A percentile compares a stretch with the other conserved stretches of the same genome.
These are phyloP conservation scores for Macquaria australasica DNA, from an alignment of 2,113 vertebrate genomes.

Conservation along the genomic window DNA sequence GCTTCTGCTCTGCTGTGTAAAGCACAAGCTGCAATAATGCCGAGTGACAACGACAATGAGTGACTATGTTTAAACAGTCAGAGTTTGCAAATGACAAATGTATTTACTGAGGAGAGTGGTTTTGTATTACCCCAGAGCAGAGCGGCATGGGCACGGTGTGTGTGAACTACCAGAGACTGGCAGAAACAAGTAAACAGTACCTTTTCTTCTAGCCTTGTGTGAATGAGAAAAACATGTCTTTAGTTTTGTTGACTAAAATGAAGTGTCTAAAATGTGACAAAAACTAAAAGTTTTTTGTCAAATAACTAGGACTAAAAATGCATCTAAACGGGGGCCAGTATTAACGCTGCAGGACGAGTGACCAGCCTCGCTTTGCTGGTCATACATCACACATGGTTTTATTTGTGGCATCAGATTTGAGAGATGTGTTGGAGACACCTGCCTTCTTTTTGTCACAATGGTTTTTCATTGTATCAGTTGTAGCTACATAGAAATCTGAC, in stretches of 20 bases:
- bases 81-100: neutral
- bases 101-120: neutral
- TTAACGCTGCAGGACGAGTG: neutral
- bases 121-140: neutral
- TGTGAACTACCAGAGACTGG: neutral
- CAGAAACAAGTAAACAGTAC: no score
- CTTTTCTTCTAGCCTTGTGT: no score
- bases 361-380: conserved; percentile 6
- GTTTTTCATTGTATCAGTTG: conserved; percentile 36
- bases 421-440: neutral
- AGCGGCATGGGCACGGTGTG: no score
- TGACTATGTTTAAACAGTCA: neutral
- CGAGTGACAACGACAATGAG: no score
- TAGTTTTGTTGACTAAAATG: no score
- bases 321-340: neutral
- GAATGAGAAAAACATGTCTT: no score
- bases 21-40: neutral
- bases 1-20: neutral
- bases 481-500: conserved; percentile 19
- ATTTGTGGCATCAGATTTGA: conserved; percentile 18
- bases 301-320: neutral
- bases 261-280: neutral
- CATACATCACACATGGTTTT: conserved; percentile 6
- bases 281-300: neutral
- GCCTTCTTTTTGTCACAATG: neutral